Base-by-base conservation (phyloP, 2,113 vertebrate genomes). In the Diphyllodes magnificus region DNA sequence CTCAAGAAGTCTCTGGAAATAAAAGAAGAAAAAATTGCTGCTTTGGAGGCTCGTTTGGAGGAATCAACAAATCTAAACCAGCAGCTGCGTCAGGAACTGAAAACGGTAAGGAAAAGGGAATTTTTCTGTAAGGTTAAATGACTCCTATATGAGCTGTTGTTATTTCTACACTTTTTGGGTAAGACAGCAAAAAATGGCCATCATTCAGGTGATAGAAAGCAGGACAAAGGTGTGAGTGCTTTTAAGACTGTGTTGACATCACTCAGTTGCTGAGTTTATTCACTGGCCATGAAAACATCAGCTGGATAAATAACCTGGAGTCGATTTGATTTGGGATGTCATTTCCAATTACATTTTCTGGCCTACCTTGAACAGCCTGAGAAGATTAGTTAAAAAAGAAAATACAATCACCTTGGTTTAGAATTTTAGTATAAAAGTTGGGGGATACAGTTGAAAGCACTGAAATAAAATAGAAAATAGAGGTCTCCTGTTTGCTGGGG, bases 31-130 rank as follows among this genome's bases (percentile, higher is more conserved):
- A 99, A 99, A 98, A 99, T 99, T 68, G 98, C 99, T 57, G 99
- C 99, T 92, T 97, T 99, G 66, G 99, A 99, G 97, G 99, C 99
- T 96, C 98, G 99, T 95, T 97, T 99, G 94, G 99, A 99, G 97
- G 99, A 99, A 95, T 99, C 99, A 10, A 99, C 99, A 40, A 99
- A 99, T 97, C 98, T 99, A 72, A 99, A 99, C 96, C 99, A 99
- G 95, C 99, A 99, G 13, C 98, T 99, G 47, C 99, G 99, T 12
- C 99, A 99, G 97, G 99, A 99, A 75, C 98, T 99, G 83, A 99
- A 99, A 98, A 99, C 99, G 54, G 99, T 99, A 96, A 98, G 98
- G 94, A 85, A 57, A 40, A 68, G 1, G 1, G 6, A 13, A 7
- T 71, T 86, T 69, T 92, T 57, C n/a, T 81, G 0, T 30, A 11